A percentile compares a stretch with the other conserved stretches of the same genome.
Conservation (phyloP, 2,888 invertebrate genomes). For the Leucoptera coffeella region DNA sequence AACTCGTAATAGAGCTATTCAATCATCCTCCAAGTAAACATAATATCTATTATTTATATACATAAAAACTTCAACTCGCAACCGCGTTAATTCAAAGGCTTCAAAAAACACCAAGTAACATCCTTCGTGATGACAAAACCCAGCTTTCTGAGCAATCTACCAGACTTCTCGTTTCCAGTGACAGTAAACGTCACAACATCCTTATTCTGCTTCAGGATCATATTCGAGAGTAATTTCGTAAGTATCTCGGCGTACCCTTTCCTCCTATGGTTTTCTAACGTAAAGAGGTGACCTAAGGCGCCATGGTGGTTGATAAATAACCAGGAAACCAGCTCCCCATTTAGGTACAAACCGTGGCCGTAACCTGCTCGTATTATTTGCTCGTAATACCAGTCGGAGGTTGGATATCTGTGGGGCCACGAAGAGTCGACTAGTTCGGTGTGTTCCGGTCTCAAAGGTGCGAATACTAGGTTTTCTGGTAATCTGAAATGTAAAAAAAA, state of each 20-base stretch:
- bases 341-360: slow-evolving; percentile 17
- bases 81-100: background rate
- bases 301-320: slow-evolving; percentile 19
- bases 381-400: slow-evolving; percentile 15
- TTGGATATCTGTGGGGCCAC: slow-evolving; percentile 19
- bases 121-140: slow-evolving; percentile 11
- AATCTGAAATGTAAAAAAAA: slow-evolving; percentile 4
- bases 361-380: slow-evolving; percentile 15
- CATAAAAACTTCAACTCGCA: no score
- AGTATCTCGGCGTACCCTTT: slow-evolving; percentile 20
- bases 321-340: slow-evolving; percentile 16
- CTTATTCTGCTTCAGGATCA: slow-evolving; percentile 12
- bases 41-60: no score
- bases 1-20: no score
- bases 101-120: slow-evolving; percentile 12
- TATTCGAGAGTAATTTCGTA: slow-evolving; percentile 16
- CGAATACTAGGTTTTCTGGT: slow-evolving; percentile 9
- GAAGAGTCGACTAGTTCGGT: slow-evolving; percentile 13
- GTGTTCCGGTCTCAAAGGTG: slow-evolving; percentile 12
- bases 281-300: slow-evolving; percentile 18
- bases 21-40: no score
- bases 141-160: slow-evolving; percentile 17
- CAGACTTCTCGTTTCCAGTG: slow-evolving; percentile 13
- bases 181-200: slow-evolving; percentile 16
- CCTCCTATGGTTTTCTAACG: slow-evolving; percentile 17